Percentiles rank a stretch among this genome's conserved stretches.
These are phyloP conservation scores for Calosoma granatense DNA, from an alignment of 1,140 invertebrate genomes.

Conservation along the genomic window DNA sequence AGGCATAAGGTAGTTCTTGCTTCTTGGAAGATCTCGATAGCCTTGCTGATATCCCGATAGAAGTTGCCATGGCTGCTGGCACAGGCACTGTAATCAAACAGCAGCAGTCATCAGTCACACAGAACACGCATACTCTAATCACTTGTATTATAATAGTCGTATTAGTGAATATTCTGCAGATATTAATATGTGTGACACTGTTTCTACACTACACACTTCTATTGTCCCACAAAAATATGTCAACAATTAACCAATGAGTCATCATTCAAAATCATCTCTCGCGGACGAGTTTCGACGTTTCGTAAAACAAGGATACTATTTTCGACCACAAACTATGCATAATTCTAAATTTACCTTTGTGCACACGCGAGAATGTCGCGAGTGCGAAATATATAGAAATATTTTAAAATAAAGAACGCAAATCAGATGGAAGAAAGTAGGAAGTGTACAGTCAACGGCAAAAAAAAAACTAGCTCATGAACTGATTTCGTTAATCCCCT, in stretches of 20 bases:
- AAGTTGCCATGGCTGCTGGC: conserved; percentile 11
- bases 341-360: not conserved
- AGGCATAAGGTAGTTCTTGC: conserved; percentile 23
- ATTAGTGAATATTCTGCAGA: too few relatives aligned
- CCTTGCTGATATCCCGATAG: conserved; percentile 31
- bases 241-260: conserved; percentile 2
- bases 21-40: conserved; percentile 30
- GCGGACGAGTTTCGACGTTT: too few relatives aligned
- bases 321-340: not conserved
- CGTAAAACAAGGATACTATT: too few relatives aligned
- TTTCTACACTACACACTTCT: too few relatives aligned
- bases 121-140: too few relatives aligned
- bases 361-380: not conserved
- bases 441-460: conserved; percentile 12
- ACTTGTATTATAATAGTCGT: too few relatives aligned
- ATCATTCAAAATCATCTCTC: not conserved
- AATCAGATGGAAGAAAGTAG: conserved; percentile 9
- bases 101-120: too few relatives aligned
- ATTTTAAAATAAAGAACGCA: conserved; percentile 2
- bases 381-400: conserved; percentile 1
- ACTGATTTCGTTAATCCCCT: too few relatives aligned
- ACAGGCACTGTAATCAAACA: not conserved
- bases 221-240: not conserved
- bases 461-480: conserved; percentile 5
- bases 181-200: too few relatives aligned